phyloP scores from a whole-genome alignment of 2,797 vertebrate genomes.

The Hapalemur alaotrensis region DNA sequence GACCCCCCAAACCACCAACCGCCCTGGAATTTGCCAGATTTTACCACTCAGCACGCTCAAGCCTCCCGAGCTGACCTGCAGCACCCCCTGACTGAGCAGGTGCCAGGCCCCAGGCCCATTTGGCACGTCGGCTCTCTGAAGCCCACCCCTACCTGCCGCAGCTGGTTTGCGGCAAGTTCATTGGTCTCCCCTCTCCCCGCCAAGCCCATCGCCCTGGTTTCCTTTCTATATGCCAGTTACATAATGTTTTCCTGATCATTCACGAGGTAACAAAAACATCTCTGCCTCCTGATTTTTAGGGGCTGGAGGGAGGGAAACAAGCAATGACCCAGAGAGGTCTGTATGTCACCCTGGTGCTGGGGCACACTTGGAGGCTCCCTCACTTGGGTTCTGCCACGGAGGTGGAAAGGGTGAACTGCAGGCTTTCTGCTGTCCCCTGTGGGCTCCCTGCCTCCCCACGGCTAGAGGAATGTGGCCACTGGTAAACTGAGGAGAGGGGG shows the following conservation, averaged over 20 bases:
- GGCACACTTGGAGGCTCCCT: background rate
- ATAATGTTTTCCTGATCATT: constrained; percentile 49
- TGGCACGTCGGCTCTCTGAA: constrained; percentile 83
- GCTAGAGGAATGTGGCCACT: background rate
- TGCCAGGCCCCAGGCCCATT: constrained; percentile 77
- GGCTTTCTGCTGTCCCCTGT: background rate
- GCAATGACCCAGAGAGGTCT: background rate
- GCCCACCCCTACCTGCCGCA: constrained; percentile 91
- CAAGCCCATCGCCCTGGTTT: constrained; percentile 32
- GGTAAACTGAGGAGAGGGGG: background rate
- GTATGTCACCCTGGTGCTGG: background rate
- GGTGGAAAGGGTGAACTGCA: background rate
- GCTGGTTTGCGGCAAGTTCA: constrained; percentile 90
- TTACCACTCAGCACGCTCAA: constrained; percentile 26
- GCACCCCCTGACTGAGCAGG: constrained; percentile 69
- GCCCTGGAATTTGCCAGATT: constrained; percentile 60
- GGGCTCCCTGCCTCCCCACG: background rate
- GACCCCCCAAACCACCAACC: background rate
- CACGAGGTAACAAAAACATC: background rate
- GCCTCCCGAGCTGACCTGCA: constrained; percentile 55
- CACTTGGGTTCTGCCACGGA: background rate
- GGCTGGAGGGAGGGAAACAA: background rate
- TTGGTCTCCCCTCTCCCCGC: constrained; percentile 61
- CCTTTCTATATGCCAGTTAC: constrained; percentile 64
- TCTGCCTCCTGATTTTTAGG: constrained; percentile 6